Conservation (phyloP, 2,113 vertebrate species). For the Coryphaenoides rupestris region DNA sequence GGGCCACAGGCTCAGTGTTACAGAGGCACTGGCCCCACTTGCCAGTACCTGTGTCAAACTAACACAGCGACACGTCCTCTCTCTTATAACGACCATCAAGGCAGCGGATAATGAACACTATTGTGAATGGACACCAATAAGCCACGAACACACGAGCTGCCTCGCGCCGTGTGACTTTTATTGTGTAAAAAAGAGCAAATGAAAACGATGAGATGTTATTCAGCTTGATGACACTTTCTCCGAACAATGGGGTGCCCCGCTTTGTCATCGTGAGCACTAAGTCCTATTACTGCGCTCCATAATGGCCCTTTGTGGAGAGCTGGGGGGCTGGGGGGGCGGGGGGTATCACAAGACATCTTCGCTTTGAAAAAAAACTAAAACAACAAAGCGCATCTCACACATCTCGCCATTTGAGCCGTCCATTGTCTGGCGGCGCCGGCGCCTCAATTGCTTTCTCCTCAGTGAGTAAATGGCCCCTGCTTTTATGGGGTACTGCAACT, state of each 20-base stretch:
- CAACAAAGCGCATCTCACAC: constrained; percentile 56
- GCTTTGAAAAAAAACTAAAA: constrained; percentile 35
- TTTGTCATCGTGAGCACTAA: constrained; percentile 50
- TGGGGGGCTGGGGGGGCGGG: not conserved
- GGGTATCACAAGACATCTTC: constrained; percentile 44
- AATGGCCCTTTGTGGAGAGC: constrained; percentile 47
- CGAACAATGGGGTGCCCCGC: constrained; percentile 45
- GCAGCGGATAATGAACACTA: constrained; percentile 1
- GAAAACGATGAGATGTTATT: constrained; percentile 42
- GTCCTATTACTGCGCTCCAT: constrained; percentile 43
- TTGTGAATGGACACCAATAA: constrained; percentile 42
- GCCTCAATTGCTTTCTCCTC: constrained; percentile 60
- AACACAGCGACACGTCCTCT: constrained; percentile 26
- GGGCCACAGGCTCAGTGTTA: too few species aligned
- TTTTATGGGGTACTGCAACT: constrained; percentile 47
- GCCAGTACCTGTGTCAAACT: constrained; percentile 39
- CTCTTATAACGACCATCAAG: constrained; percentile 47
- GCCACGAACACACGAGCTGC: constrained; percentile 27
- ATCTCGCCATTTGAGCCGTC: constrained; percentile 29
- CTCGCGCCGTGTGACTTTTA: constrained; percentile 14
- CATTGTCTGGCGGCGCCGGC: constrained; percentile 36
- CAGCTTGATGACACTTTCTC: constrained; percentile 49
- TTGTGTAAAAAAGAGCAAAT: constrained; percentile 29
- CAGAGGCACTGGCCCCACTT: too few species aligned
- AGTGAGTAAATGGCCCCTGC: constrained; percentile 41